Conservation (phyloP, 2,888 invertebrate species). For the Hyles lineata region DNA sequence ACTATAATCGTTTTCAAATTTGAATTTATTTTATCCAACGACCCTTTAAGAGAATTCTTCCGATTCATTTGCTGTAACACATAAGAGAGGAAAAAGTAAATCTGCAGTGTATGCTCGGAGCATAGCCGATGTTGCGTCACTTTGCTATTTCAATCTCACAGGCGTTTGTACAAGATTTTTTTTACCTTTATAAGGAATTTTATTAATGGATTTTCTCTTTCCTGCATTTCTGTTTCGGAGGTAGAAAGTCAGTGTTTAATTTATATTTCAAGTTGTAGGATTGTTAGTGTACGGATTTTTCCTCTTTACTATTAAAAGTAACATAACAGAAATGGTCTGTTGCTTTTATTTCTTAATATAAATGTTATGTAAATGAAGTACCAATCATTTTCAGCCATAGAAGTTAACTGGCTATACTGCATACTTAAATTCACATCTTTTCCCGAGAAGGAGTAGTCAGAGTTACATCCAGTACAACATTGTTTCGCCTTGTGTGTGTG, state of each 20-base stretch:
- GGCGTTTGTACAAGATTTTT: constrained; percentile 37
- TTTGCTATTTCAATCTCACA: constrained; percentile 23
- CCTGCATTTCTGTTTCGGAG: background rate
- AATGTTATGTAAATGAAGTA: background rate
- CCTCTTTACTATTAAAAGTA: background rate
- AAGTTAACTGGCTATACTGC: too few species aligned
- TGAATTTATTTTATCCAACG: background rate
- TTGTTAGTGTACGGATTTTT: background rate
- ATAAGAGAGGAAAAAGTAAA: background rate
- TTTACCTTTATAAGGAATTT: constrained; percentile 33
- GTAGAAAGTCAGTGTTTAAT: constrained; percentile 1
- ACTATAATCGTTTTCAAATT: background rate
- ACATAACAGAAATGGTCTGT: background rate
- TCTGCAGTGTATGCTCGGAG: background rate
- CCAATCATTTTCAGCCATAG: too few species aligned
- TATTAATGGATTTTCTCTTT: constrained; percentile 33
- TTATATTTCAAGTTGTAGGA: background rate
- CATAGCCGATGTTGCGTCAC: background rate
- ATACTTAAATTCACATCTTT: too few species aligned
- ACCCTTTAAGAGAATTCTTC: background rate
- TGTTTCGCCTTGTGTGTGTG: too few species aligned
- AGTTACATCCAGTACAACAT: too few species aligned
- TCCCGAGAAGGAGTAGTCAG: too few species aligned
- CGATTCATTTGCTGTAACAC: constrained; percentile 6
- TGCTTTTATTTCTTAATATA: background rate